These are phyloP conservation scores for Troides aeacus DNA, from an alignment of 2,888 invertebrate genomes.

Conservation along the genomic window DNA sequence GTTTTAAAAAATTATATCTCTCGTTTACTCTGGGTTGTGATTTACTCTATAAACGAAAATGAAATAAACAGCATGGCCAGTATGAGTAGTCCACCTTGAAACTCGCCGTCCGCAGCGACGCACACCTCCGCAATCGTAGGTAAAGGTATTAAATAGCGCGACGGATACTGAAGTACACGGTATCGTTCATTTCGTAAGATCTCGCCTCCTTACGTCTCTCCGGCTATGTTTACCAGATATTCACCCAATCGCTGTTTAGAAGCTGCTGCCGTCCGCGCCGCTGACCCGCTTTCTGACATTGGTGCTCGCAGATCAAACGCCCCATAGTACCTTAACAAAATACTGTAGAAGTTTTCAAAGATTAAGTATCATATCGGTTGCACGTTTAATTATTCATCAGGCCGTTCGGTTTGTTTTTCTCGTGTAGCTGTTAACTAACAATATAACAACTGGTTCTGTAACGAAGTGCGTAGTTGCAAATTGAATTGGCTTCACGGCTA, in stretches of 20 bases:
- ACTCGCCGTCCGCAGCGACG: slow-evolving; percentile 50
- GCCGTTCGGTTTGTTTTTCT: slow-evolving; percentile 11
- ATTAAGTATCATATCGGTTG: slow-evolving; percentile 28
- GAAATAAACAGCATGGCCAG: slow-evolving; percentile 11
- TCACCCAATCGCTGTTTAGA: slow-evolving; percentile 60
- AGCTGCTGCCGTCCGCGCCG: slow-evolving; percentile 62
- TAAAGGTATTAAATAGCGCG: slow-evolving; percentile 56
- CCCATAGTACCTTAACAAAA: slow-evolving; percentile 32
- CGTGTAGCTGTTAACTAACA: slow-evolving; percentile 1
- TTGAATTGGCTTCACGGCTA: slow-evolving; percentile 30
- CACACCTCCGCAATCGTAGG: slow-evolving; percentile 46
- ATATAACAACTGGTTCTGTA: slow-evolving; percentile 36
- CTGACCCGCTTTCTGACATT: slow-evolving; percentile 71
- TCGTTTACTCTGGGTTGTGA: neutral
- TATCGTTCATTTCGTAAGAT: slow-evolving; percentile 62
- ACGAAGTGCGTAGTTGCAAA: slow-evolving; percentile 41
- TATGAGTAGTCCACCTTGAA: slow-evolving; percentile 64
- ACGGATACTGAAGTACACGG: slow-evolving; percentile 50
- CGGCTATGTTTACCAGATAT: slow-evolving; percentile 64
- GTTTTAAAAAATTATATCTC: neutral
- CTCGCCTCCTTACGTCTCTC: slow-evolving; percentile 59
- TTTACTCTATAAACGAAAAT: slow-evolving; percentile 6
- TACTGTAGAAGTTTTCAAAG: slow-evolving; percentile 25
- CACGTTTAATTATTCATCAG: slow-evolving; percentile 7
- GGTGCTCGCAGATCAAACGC: slow-evolving; percentile 44